Evolutionary conservation across 2,888 invertebrate species (phyloP), one percentile per base, ranked within the genome.

Genomic region (Resseliella maxima): DNA sequence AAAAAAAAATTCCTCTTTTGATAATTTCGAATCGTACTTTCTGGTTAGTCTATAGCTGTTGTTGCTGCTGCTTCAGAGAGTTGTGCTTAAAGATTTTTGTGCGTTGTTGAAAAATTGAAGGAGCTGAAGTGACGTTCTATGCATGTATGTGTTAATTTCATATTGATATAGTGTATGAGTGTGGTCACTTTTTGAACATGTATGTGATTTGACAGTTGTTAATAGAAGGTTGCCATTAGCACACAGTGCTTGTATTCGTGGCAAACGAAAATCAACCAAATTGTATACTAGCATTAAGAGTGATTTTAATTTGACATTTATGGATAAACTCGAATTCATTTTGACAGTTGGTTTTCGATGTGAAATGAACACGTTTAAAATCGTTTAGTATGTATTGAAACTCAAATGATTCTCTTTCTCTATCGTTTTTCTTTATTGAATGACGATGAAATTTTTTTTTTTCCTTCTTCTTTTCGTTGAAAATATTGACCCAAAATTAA

Each of bases 71-170:
- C 72, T 72, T 31, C 72, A 72, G 72, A 72, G 41, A n/a, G 41
- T 38, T 36, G 38, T 83, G 38, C 83, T 83, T 38, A n/a, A 83
- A 38, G 38, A 38, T 83, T 83, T 83, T 83, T 83, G 83, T 83
- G 83, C 83, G 83, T 83, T 83, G 83, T 83, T 83, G 38, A 83
- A 38, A 83, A 83, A 38, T 83, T 83, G 38, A 83, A 83, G 83
- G 83, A 83, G 83, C 38, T 8, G n/a, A 83, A 83, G 36, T 83
- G 38, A 83, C 83, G 83, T 83, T 36, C 2, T 36, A 38, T 24
- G 83, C 15, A 0, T 83, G 38, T 83, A 24, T 83, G 27, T 72
- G 12, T 72, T 18, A 50, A 2, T 8, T 18, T 50, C 18, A 15
- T 6, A 41, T 41, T 41, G 41, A 12, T 41, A 12, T 41, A 41